Percentiles rank a stretch among this genome's conserved stretches.
Evolutionary conservation across 2,797 vertebrate species (phyloP).

Genomic region (Acanthopagrus latus): DNA sequence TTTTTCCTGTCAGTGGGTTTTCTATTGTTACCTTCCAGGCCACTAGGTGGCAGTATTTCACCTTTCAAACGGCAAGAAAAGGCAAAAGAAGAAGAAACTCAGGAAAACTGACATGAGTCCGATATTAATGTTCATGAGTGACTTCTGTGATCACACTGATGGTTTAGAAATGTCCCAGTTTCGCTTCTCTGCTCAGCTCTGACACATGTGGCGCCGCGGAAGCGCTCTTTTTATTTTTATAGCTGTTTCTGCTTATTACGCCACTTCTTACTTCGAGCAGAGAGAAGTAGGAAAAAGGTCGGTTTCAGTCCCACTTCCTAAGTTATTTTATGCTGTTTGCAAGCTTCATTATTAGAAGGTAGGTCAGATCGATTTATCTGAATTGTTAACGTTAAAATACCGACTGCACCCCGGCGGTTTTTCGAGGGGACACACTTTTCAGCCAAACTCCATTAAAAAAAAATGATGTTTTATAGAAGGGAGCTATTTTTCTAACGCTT

Average conservation of each 20-base stretch:
- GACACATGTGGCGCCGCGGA: not conserved
- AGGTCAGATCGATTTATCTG: not conserved
- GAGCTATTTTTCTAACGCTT: not conserved
- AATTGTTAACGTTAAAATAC: no score
- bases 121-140: not conserved
- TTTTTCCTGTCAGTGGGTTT: not conserved
- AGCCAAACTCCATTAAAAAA: not conserved
- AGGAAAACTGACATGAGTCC: not conserved
- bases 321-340: constrained; percentile 43
- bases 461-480: not conserved
- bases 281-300: constrained; percentile 2
- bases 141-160: no score
- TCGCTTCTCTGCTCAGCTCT: fast-evolving
- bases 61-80: not conserved
- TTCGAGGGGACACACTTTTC: not conserved
- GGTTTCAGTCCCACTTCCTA: not conserved
- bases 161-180: not conserved
- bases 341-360: constrained; percentile 43
- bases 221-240: fast-evolving
- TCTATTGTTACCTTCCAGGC: not conserved
- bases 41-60: constrained; percentile 14
- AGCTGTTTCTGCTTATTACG: not conserved
- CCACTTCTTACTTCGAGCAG: not conserved
- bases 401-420: not conserved
- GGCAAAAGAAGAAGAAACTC: not conserved